Evolutionary conservation across 2,888 invertebrate genomes (phyloP).

Genomic region (Lycophotia porphyrea): DNA sequence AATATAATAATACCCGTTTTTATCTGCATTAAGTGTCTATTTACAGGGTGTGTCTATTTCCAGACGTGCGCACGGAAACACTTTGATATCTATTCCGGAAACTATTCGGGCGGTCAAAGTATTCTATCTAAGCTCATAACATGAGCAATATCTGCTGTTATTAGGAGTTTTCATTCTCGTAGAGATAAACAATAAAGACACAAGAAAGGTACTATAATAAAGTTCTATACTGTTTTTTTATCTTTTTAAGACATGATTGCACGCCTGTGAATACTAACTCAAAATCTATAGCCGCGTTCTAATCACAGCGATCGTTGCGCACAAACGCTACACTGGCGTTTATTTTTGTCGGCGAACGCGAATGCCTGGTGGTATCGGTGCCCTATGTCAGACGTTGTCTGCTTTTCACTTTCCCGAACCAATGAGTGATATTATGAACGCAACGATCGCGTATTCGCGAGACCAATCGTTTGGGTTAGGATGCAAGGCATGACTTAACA

Average conservation of each 20-base stretch:
- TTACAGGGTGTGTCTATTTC: conserved; percentile 20
- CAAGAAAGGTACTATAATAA: not conserved
- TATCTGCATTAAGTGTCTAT: conserved; percentile 56
- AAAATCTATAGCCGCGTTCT: conserved; percentile 20
- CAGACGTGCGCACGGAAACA: conserved; percentile 13
- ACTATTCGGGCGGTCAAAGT: not conserved
- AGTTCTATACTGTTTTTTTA: conserved; percentile 1
- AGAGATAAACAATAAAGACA: conserved; percentile 6
- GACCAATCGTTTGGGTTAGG: not conserved
- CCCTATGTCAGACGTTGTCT: not conserved
- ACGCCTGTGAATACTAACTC: conserved; percentile 23
- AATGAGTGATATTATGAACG: not conserved
- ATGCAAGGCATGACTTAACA: conserved; percentile 40
- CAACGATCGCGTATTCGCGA: not conserved
- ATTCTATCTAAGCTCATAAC: not conserved
- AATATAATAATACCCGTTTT: conserved; percentile 29
- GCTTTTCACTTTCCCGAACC: not conserved
- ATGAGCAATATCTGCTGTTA: not conserved
- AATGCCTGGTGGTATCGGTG: not conserved
- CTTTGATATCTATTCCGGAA: conserved; percentile 45
- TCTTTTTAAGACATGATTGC: conserved; percentile 40
- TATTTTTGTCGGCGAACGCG: not conserved
- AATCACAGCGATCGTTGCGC: not conserved
- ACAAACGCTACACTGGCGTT: not conserved
- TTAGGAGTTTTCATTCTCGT: not conserved